phyloP scores from a whole-genome alignment of 2,113 vertebrate species.

The Anarrhichthys ocellatus region DNA sequence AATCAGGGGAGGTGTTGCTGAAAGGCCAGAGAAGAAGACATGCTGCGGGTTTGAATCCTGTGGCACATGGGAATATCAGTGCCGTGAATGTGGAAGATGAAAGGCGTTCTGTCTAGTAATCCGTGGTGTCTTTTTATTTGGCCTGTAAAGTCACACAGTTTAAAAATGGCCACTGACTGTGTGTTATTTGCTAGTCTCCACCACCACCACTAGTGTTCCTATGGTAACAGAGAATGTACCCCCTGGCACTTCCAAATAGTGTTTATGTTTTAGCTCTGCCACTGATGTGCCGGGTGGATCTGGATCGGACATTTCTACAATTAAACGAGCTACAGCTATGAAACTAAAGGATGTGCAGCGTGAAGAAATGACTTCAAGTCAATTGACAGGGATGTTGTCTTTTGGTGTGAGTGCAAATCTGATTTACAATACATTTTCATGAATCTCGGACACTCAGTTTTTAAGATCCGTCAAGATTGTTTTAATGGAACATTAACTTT shows the following conservation, averaged over 20 bases:
- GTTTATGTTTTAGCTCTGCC: slow-evolving; percentile 10
- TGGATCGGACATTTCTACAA: neutral
- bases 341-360: neutral
- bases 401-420: neutral
- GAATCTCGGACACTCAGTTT: neutral
- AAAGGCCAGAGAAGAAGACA: slow-evolving; percentile 16
- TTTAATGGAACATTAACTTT: neutral
- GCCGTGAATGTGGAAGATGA: neutral
- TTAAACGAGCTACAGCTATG: neutral
- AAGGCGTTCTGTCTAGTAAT: neutral
- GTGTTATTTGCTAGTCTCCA: slow-evolving; percentile 3
- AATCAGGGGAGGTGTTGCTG: slow-evolving; percentile 34
- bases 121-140: neutral
- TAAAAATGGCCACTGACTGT: neutral
- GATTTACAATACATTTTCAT: neutral
- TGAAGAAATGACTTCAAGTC: neutral
- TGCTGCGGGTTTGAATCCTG: neutral
- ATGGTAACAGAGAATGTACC: slow-evolving; percentile 42
- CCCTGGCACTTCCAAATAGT: slow-evolving; percentile 1
- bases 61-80: neutral
- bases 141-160: neutral
- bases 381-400: neutral
- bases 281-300: slow-evolving; percentile 13
- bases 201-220: slow-evolving; percentile 32
- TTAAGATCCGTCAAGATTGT: neutral